Conservation (phyloP, 2,113 vertebrate species). For the Engraulis encrasicolus region DNA sequence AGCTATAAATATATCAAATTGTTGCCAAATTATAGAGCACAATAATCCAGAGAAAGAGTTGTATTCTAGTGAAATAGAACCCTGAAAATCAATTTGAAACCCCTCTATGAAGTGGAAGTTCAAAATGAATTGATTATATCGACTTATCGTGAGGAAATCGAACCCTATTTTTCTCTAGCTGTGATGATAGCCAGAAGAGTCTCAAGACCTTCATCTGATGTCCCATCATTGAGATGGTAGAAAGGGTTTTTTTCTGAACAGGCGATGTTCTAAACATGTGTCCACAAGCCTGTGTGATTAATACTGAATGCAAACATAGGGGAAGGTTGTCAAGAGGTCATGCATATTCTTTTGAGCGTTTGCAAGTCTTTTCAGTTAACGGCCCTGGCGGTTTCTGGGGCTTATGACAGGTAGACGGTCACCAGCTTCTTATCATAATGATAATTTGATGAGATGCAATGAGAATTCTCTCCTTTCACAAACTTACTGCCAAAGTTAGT, state of each 20-base stretch:
- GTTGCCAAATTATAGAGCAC: not conserved
- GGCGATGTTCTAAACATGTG: not conserved
- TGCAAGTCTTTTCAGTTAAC: constrained; percentile 83
- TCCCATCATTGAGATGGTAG: not conserved
- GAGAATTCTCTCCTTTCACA: not conserved
- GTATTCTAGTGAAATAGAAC: not conserved
- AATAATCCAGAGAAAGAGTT: not conserved
- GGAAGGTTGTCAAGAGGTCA: constrained; percentile 68
- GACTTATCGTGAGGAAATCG: not conserved
- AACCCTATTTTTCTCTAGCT: not conserved
- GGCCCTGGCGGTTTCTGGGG: constrained; percentile 45
- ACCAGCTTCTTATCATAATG: too few species aligned
- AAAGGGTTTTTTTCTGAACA: not conserved
- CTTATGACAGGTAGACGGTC: not conserved
- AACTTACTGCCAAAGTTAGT: not conserved
- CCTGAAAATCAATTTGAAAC: not conserved
- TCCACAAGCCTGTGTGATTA: constrained; percentile 18
- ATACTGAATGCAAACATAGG: constrained; percentile 68
- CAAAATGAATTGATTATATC: not conserved
- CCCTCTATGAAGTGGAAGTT: not conserved
- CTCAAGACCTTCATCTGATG: not conserved
- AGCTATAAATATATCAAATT: not conserved
- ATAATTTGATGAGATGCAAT: too few species aligned
- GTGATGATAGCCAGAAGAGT: not conserved
- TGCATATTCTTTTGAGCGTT: constrained; percentile 75